Conservation (phyloP, 2,888 invertebrate genomes). For the Quadroppia sp. region DNA sequence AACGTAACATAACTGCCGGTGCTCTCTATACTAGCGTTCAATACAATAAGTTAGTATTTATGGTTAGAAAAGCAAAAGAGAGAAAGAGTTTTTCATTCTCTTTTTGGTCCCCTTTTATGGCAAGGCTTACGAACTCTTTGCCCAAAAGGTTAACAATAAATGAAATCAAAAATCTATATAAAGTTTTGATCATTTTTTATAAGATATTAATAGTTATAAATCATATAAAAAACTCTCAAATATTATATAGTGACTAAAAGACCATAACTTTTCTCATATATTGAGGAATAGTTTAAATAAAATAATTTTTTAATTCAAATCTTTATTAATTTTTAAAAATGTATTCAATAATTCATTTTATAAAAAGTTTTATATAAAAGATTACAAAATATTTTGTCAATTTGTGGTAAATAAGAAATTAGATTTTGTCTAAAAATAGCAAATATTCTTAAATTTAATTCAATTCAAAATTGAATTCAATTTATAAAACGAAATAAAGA, state of each 20-base stretch:
- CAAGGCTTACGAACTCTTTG: neutral
- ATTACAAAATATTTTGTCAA: too few species aligned
- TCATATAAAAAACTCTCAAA: neutral
- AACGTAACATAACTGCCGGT: neutral
- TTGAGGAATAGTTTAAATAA: too few species aligned
- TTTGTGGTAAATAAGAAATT: too few species aligned
- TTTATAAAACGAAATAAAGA: too few species aligned
- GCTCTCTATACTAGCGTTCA: neutral
- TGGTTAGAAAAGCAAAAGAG: neutral
- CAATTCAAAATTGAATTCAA: too few species aligned
- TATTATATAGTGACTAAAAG: neutral
- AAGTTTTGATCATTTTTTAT: neutral
- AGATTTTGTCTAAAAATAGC: too few species aligned
- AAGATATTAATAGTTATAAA: constrained; percentile 6
- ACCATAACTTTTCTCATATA: too few species aligned
- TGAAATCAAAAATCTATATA: neutral
- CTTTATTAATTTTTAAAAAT: too few species aligned
- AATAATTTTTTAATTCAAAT: too few species aligned
- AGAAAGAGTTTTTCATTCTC: neutral
- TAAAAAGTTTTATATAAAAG: too few species aligned
- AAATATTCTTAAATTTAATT: too few species aligned
- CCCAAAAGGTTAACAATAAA: constrained; percentile 10
- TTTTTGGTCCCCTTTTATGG: neutral
- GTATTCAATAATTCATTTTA: too few species aligned
- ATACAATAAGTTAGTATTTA: neutral